Base-by-base conservation (phyloP, 2,113 vertebrate genomes). In the Poeciliopsis retropinna region DNA sequence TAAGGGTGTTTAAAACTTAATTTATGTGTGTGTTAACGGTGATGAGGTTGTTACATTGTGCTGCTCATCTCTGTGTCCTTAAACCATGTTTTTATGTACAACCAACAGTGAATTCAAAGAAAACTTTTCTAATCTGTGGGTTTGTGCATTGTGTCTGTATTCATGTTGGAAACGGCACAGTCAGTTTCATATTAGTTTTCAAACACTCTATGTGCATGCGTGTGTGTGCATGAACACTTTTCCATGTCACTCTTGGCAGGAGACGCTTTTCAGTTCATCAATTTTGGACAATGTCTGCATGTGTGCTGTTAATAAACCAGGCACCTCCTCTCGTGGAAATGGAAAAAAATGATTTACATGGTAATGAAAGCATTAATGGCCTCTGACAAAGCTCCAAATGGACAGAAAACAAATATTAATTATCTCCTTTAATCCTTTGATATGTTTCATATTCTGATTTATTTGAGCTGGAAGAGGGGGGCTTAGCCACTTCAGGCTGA, bases 391-490 rank as follows among this genome's bases (percentile, higher is more conserved):
- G 67, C 64, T 82, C 73, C 76, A 82, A 76, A 79, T 71, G 79
- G 75, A 81, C 70, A 73, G 41, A 82, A 88, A 85, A 86, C 81
- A 88, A 81, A 88, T 82, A 84, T 86, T 70, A 85, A 77, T 86
- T 87, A 79, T 61, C 54, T 69, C 41, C 34, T 69, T 75, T 82
- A 87, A 87, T 85, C 80, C 77, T 75, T 68, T 64, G 81, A 83
- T 67, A 63, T 64, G 34, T 68, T 77, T 82, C 30, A 64, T 64
- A 78, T 78, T 74, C 67, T 10, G 17, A 80, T 76, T 66, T 64
- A 64, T 65, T 60, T 25, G 15, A 65, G 62, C 64, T 6, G n/a
- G 27, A 60, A 12, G 64, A 66, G 5, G 22, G 13, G 60, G 17
- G 30, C 30, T 74, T 5, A 57, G 65, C 73, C 77, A 75, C 73